These are phyloP conservation scores for Lemur catta DNA, from an alignment of 2,797 vertebrate species.

Conservation along the genomic window DNA sequence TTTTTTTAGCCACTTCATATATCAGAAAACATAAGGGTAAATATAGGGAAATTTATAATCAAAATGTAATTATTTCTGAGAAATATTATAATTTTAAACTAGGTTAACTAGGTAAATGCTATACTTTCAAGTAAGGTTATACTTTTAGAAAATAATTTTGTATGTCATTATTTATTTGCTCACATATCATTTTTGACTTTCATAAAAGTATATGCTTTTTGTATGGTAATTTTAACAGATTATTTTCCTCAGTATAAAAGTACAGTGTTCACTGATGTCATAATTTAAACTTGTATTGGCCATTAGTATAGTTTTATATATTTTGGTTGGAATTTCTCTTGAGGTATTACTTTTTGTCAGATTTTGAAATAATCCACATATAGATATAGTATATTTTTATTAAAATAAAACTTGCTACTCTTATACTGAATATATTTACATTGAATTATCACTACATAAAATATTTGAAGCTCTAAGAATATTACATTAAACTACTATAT, in stretches of 20 bases:
- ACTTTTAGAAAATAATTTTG: background rate
- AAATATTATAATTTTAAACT: background rate
- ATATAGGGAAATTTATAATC: background rate
- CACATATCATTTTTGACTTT: background rate
- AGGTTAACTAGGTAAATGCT: background rate
- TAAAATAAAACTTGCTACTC: background rate
- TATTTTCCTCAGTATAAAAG: background rate
- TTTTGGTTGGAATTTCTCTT: background rate
- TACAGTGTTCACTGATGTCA: background rate
- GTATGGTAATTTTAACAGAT: background rate
- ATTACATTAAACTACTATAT: background rate
- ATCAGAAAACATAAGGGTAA: background rate
- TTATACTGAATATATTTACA: background rate
- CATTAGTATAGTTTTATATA: background rate
- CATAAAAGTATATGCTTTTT: background rate
- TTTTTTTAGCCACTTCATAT: background rate
- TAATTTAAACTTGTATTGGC: background rate
- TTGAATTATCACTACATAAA: background rate
- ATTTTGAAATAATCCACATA: background rate
- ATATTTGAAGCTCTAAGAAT: background rate
- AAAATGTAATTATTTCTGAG: background rate
- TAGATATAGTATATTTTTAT: background rate
- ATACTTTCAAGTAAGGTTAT: background rate
- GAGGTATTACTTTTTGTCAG: background rate
- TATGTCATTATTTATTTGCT: background rate